Evolutionary conservation across 2,888 invertebrate genomes (phyloP).

Genomic region (Nesidiocoris tenuis): DNA sequence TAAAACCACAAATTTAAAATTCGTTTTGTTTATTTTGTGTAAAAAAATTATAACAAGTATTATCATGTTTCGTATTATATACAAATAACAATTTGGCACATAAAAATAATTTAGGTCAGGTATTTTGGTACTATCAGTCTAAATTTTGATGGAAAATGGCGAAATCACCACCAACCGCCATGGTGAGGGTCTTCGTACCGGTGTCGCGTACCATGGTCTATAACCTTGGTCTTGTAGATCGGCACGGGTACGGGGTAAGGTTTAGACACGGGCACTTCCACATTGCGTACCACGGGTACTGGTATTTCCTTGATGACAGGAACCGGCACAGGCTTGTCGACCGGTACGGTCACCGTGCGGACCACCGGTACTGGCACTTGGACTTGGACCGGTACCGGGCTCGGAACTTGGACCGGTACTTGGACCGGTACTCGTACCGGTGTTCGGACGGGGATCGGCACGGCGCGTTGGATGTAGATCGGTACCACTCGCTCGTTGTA

Average conservation of each 20-base stretch:
- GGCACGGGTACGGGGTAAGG: conserved; percentile 51
- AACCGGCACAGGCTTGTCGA: conserved; percentile 52
- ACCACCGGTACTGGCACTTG: conserved; percentile 51
- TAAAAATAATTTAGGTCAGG: too few species aligned
- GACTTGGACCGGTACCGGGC: conserved; percentile 47
- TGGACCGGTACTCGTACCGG: conserved; percentile 51
- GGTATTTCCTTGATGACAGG: conserved; percentile 51
- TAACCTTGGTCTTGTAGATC: conserved; percentile 51
- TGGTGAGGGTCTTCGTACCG: conserved; percentile 11
- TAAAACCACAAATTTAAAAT: too few species aligned
- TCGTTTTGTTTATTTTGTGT: too few species aligned
- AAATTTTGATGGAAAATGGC: background rate
- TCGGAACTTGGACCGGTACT: conserved; percentile 25
- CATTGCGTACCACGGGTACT: conserved; percentile 50
- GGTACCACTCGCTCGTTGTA: conserved; percentile 37
- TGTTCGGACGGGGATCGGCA: conserved; percentile 47
- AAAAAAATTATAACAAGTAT: too few species aligned
- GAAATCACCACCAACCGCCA: conserved; percentile 21
- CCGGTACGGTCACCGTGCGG: conserved; percentile 50
- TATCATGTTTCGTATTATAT: too few species aligned
- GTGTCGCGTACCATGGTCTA: conserved; percentile 49
- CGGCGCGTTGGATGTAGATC: conserved; percentile 26
- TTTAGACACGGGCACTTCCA: conserved; percentile 51
- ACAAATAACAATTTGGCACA: too few species aligned
- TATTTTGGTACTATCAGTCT: too few species aligned